Conservation (phyloP, 1,140 invertebrate species). For the Elymnias hypermnestra region DNA sequence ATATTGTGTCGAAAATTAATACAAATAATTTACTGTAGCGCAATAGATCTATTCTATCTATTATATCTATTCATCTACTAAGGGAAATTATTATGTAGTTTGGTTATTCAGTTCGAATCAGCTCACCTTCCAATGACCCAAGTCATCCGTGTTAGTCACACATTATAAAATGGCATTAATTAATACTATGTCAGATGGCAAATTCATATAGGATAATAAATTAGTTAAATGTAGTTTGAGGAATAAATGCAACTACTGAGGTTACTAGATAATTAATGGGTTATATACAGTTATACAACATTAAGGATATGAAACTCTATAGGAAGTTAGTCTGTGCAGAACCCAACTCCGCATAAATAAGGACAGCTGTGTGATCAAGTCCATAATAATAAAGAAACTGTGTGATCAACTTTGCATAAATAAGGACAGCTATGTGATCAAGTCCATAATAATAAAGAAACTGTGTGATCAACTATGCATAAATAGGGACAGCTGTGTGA, state of each 20-base stretch:
- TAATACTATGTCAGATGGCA: constrained; percentile 16
- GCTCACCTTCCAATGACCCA: constrained; percentile 26
- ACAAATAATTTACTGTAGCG: too few species aligned
- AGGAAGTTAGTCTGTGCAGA: background rate
- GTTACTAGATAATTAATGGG: constrained; percentile 28
- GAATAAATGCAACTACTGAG: constrained; percentile 14
- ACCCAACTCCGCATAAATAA: too few species aligned
- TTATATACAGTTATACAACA: background rate
- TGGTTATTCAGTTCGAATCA: constrained; percentile 30
- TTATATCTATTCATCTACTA: background rate
- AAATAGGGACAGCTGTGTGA: too few species aligned
- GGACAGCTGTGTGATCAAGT: too few species aligned
- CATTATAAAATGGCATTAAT: constrained; percentile 12
- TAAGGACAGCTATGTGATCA: too few species aligned
- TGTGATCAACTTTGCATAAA: too few species aligned
- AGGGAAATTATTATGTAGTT: constrained; percentile 25
- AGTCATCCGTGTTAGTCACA: constrained; percentile 14
- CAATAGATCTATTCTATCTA: too few species aligned
- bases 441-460: too few species aligned
- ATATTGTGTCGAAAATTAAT: too few species aligned
- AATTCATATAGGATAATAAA: constrained; percentile 18
- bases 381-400: too few species aligned
- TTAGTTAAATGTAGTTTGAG: constrained; percentile 15
- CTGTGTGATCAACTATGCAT: too few species aligned
- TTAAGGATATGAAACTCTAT: background rate